Evolutionary conservation across 1,140 invertebrate genomes (phyloP).

Genomic region (Anastatus disparis): DNA sequence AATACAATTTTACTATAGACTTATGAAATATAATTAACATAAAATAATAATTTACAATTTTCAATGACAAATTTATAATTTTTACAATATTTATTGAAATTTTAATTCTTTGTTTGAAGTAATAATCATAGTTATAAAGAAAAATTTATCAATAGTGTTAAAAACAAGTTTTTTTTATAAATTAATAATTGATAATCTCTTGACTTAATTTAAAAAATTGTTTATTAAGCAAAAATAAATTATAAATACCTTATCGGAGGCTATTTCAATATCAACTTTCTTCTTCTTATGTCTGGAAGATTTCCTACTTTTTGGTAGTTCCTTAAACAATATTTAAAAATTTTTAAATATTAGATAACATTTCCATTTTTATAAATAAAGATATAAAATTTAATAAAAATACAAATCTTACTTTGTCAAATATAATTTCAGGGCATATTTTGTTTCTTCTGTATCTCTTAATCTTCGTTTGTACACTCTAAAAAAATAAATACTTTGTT

Average conservation of each 20-base stretch:
- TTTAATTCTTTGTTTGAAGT: too few relatives aligned
- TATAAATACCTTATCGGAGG: slow-evolving; percentile 25
- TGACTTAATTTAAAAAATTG: background rate
- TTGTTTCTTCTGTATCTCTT: background rate
- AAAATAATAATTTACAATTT: too few relatives aligned
- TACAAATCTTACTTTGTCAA: background rate
- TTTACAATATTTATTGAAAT: too few relatives aligned
- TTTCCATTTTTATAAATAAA: background rate
- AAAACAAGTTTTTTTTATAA: too few relatives aligned
- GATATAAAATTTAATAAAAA: background rate
- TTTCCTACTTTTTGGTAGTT: background rate
- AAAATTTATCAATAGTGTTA: too few relatives aligned
- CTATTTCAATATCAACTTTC: background rate
- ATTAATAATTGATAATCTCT: too few relatives aligned
- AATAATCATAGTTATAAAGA: too few relatives aligned
- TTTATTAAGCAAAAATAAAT: slow-evolving; percentile 1
- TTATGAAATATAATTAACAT: too few relatives aligned
- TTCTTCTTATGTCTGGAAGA: slow-evolving; percentile 5
- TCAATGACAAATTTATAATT: too few relatives aligned
- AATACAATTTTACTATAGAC: too few relatives aligned
- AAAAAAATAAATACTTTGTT: background rate
- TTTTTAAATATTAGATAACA: background rate
- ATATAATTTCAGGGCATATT: background rate
- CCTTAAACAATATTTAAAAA: background rate
- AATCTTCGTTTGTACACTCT: background rate